Base-by-base conservation (phyloP, 2,888 invertebrate species). In the Coleophora flavipennella region DNA sequence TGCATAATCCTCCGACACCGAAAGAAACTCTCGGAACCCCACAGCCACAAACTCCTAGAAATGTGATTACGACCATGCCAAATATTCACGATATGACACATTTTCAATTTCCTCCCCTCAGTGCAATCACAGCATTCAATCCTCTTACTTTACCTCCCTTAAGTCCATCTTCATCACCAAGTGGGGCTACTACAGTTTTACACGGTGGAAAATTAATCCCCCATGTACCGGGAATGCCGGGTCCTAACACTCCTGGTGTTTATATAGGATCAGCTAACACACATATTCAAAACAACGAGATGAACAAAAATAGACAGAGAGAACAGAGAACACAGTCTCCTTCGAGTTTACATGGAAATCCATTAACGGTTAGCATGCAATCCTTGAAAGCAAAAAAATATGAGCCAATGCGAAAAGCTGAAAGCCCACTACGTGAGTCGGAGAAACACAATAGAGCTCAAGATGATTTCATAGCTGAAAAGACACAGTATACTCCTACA, bases 191-290 rank as follows among this genome's bases (percentile, higher is more conserved):
- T n/a, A 88, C 87, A 25, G 90, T 90, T 46, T 66, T 89, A 34
- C 89, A 90, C 51, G 88, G 86, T 11, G 92, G 92, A 13, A 92
- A 92, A 67, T 76, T 91, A n/a, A 92, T 95, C 59, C 92, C 94
- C 1, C 91, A 93, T 67, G 94, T 95, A 9, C 94, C 94, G 6
- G 95, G 94, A 10, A 95, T 95, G 72, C 94, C 95, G 0, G 94
- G 94, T 8, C 95, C 94, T 2, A 90, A 90, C 51, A 88, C 89
- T 27, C 67, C 91, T 20, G 73, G 79, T 14, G 62, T 84, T 33
- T 86, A 63, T 49, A 57, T 69, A 36, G 68, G 62, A 40, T 74
- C 60, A 53, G 31, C 59, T 35, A 65, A 53, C 49, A 13, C 54
- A 32, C 54, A 62, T 43, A 43, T 54, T 38, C 40, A 48, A 8